A percentile compares a stretch with the other conserved stretches of the same genome.
Conservation (phyloP, 2,888 invertebrate genomes). For the Alentia gelatinosa region DNA sequence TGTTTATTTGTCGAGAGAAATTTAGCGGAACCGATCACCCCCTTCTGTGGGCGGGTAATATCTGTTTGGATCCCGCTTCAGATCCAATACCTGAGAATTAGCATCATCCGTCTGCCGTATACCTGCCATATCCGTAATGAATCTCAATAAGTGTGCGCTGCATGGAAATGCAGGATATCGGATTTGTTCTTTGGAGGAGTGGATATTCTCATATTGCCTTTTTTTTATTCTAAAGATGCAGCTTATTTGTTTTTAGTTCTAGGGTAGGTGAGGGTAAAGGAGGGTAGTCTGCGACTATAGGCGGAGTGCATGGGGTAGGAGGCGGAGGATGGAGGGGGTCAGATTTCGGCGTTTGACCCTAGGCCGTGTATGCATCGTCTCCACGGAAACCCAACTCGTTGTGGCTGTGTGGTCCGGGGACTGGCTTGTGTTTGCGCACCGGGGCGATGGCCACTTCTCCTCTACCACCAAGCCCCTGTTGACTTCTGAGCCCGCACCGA, state of each 20-base stretch:
- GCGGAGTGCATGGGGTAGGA: no score
- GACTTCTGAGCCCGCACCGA: not conserved
- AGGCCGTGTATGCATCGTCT: not conserved
- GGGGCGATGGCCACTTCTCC: slow-evolving; percentile 23
- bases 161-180: no score
- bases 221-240: no score
- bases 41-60: not conserved
- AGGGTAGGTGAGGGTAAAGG: no score
- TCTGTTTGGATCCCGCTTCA: not conserved
- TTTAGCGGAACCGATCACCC: slow-evolving; percentile 25
- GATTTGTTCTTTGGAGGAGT: no score
- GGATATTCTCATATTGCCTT: no score
- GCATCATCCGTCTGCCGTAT: no score
- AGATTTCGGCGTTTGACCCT: slow-evolving; percentile 18
- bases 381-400: not conserved
- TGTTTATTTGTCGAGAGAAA: slow-evolving; percentile 27
- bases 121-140: no score
- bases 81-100: not conserved
- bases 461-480: not conserved
- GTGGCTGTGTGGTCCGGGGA: not conserved
- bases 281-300: no score
- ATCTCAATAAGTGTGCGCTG: no score
- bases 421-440: not conserved
- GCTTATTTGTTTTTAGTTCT: no score
- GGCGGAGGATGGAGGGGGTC: not conserved